These are phyloP conservation scores for Thunnus thynnus DNA, from an alignment of 2,113 vertebrate species.

Conservation along the genomic window DNA sequence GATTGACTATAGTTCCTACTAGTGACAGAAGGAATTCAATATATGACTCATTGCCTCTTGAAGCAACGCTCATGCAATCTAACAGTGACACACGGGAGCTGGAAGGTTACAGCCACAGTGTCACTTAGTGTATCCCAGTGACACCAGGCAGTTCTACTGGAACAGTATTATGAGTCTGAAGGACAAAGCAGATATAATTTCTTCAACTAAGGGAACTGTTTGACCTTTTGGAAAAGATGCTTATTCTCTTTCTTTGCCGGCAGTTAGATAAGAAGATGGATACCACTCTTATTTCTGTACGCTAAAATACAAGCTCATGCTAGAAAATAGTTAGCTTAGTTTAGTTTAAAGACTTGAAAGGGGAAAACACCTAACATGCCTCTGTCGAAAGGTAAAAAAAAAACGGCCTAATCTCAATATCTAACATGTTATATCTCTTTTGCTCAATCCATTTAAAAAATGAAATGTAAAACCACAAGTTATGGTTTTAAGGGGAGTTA, in stretches of 20 bases:
- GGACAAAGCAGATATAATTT: neutral
- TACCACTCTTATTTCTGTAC: neutral
- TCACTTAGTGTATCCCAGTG: slow-evolving; percentile 9
- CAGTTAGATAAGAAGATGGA: neutral
- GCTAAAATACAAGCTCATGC: neutral
- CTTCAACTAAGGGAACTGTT: neutral
- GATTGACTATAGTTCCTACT: slow-evolving; percentile 14
- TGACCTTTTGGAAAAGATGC: neutral
- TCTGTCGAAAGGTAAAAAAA: too few relatives aligned
- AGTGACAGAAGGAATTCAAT: slow-evolving; percentile 42
- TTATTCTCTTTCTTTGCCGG: neutral
- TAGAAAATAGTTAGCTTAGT: neutral
- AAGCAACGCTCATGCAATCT: slow-evolving; percentile 21
- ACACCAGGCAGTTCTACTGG: slow-evolving; percentile 16
- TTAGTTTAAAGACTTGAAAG: too few relatives aligned
- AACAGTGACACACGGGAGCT: slow-evolving; percentile 29
- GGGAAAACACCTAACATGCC: too few relatives aligned
- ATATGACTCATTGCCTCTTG: slow-evolving; percentile 49
- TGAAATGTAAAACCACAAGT: too few relatives aligned
- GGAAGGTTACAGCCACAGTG: slow-evolving; percentile 20
- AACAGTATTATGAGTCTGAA: slow-evolving; percentile 40
- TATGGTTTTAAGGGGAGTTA: too few relatives aligned
- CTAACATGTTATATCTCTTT: too few relatives aligned
- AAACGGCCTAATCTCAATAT: too few relatives aligned
- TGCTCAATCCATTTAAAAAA: too few relatives aligned